These are phyloP conservation scores for Trachelus tabidus DNA, from an alignment of 2,888 invertebrate genomes.

Conservation along the genomic window DNA sequence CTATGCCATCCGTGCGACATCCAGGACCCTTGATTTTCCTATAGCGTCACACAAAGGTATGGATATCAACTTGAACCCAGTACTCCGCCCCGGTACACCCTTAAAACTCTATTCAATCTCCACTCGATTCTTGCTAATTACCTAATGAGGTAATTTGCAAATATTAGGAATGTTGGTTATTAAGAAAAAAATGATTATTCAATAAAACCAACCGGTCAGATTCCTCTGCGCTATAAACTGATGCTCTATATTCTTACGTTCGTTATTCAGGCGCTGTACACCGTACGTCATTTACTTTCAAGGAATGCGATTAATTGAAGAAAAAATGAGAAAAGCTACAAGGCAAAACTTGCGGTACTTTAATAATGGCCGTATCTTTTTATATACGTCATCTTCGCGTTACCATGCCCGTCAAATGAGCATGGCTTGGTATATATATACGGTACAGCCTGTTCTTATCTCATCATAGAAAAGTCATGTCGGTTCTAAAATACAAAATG, in stretches of 20 bases:
- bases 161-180: background rate
- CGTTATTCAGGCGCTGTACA: background rate
- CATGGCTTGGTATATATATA: background rate
- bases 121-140: background rate
- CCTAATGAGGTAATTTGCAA: background rate
- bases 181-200: background rate
- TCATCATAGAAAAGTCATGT: background rate
- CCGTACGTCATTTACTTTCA: background rate
- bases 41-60: background rate
- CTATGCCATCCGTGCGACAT: background rate
- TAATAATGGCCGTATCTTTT: background rate
- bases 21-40: background rate
- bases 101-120: background rate
- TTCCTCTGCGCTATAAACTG: background rate
- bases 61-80: conserved; percentile 1
- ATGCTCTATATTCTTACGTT: background rate
- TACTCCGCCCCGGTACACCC: too few relatives aligned
- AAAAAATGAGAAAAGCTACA: background rate
- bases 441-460: background rate
- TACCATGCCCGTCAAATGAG: background rate
- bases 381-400: background rate
- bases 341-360: background rate
- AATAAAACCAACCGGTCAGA: background rate
- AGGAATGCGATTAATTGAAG: background rate
- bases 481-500: background rate